A percentile compares a stretch with the other conserved stretches of the same genome.
Evolutionary conservation across 92 coral and sea anemone genomes (phyloP).

Genomic region (Paramuricea clavata): DNA sequence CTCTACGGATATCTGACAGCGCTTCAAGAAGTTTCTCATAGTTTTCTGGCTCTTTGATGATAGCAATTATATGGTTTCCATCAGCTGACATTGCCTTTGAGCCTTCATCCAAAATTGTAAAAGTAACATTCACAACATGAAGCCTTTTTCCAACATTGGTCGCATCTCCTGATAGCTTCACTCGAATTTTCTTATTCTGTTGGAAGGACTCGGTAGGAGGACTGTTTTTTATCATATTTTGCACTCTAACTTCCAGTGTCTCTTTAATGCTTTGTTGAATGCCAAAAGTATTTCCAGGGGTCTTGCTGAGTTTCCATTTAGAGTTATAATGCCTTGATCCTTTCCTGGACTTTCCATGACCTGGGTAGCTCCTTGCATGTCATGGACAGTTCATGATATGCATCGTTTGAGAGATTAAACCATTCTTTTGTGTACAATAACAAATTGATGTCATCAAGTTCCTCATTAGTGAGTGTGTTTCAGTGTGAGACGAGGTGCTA

Average conservation of each 20-base stretch:
- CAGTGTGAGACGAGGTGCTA: constrained; percentile 14
- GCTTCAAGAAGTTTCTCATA: constrained; percentile 30
- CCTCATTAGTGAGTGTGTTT: constrained; percentile 36
- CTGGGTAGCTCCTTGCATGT: constrained; percentile 44
- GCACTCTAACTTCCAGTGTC: constrained; percentile 34
- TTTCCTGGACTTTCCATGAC: constrained; percentile 38
- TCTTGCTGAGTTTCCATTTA: constrained; percentile 39
- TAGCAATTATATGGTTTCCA: constrained; percentile 60
- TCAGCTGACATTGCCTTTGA: constrained; percentile 50
- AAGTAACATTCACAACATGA: constrained; percentile 60
- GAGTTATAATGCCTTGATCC: constrained; percentile 41
- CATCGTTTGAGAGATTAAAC: constrained; percentile 49
- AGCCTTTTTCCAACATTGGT: constrained; percentile 62
- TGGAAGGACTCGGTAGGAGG: not conserved
- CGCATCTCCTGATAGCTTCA: constrained; percentile 59
- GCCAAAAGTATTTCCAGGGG: constrained; percentile 53
- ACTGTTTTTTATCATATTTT: constrained; percentile 35
- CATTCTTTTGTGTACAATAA: constrained; percentile 42
- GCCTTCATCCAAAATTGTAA: constrained; percentile 60
- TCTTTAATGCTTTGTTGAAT: constrained; percentile 56
- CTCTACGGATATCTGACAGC: constrained; percentile 42
- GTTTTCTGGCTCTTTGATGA: constrained; percentile 53
- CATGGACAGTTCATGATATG: constrained; percentile 56
- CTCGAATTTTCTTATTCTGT: constrained; percentile 24
- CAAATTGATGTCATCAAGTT: constrained; percentile 43